Base-by-base conservation (phyloP, 2,888 invertebrate species). In the Amphipyra berbera region DNA sequence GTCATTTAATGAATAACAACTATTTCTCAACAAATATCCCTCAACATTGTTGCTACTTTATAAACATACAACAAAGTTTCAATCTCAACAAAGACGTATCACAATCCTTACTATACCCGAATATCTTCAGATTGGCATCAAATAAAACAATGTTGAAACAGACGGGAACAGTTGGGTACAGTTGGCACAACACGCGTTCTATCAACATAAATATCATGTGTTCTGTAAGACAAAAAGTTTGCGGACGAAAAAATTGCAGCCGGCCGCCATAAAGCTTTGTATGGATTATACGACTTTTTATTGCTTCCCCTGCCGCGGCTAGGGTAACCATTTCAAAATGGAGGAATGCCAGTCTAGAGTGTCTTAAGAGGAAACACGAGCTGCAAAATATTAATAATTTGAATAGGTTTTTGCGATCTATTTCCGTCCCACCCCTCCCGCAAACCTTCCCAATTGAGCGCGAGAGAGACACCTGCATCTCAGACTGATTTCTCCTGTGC, bases 251-350 rank as follows among this genome's bases (percentile, higher is more conserved):
- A 78, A 71, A 79, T 62, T 68, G 64, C 67, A 76, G 30, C 61
- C 75, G 71, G 65, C 68, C 68, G 74, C 78, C 81, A 83, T 87
- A 86, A 86, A 85, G 85, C 86, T 88, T 87, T 86, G 82, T 82
- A 83, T 80, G 85, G 86, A 86, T 88, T 86, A 87, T 81, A 73
- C 57, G 80, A 80, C 77, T 83, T 88, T 88, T 85, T 87, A 87
- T 86, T 84, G 82, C 82, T 79, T 74, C 81, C 55, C 69, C 78
- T 68, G 71, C 74, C 71, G 55, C 69, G 62, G 55, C n/a, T n/a
- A n/a, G n/a, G n/a, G n/a, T n/a, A n/a, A n/a, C n/a, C n/a, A n/a
- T n/a, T n/a, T n/a, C n/a, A n/a, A n/a, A n/a, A n/a, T n/a, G n/a
- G n/a, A n/a, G n/a, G n/a, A n/a, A n/a, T n/a, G n/a, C n/a, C n/a